Evolutionary conservation across 64 coral and sea anemone species (phyloP).

Genomic region (Pocillopora damicornis): DNA sequence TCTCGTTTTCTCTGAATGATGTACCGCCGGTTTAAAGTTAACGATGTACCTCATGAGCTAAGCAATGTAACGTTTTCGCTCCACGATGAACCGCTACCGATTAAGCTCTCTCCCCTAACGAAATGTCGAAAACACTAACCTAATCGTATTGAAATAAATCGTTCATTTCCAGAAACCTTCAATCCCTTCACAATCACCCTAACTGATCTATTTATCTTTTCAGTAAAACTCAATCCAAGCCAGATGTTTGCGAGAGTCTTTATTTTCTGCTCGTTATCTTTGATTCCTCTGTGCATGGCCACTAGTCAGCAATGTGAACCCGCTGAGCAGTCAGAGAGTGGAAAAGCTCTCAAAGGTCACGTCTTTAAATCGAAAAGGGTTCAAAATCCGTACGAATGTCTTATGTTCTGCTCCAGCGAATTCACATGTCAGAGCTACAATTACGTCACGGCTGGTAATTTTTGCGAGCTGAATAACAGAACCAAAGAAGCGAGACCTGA

Average conservation of each 20-base stretch:
- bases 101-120: no score
- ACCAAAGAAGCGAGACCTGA: background rate
- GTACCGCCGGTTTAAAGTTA: no score
- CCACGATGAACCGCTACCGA: no score
- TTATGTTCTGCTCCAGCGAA: background rate
- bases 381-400: background rate
- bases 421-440: background rate
- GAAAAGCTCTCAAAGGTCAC: background rate
- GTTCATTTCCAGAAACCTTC: no score
- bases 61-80: no score
- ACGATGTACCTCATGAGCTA: no score
- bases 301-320: background rate
- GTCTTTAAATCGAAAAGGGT: background rate
- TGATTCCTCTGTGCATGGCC: background rate
- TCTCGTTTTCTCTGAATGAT: no score
- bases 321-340: background rate
- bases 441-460: background rate
- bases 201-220: no score
- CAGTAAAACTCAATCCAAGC: no score
- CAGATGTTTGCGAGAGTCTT: background rate
- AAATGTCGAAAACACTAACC: no score
- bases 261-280: background rate
- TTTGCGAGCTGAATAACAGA: slow-evolving; percentile 1
- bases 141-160: no score
- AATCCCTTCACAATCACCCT: no score